Conservation (phyloP, 2,888 invertebrate genomes). For the Drosophila longiperda region DNA sequence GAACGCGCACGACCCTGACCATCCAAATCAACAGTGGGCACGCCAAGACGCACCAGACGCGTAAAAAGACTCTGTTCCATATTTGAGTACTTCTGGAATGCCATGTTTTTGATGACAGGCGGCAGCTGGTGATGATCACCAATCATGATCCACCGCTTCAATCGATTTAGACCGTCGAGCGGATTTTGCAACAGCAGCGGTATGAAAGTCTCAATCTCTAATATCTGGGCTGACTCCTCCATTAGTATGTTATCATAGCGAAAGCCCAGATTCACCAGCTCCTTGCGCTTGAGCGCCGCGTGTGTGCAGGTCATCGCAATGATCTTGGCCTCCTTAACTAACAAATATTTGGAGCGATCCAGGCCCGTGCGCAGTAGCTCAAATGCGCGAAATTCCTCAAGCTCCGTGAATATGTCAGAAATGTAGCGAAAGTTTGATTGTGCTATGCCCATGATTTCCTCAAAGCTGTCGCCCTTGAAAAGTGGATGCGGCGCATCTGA, state of each 20-base stretch:
- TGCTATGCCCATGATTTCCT: conserved; percentile 95
- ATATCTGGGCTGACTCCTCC: conserved; percentile 99
- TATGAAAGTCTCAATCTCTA: conserved; percentile 99
- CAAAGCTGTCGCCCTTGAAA: conserved; percentile 91
- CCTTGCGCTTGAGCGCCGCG: conserved; percentile 97
- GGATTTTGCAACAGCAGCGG: conserved; percentile 99
- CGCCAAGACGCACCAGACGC: conserved; percentile 96
- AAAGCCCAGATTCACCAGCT: conserved; percentile 97
- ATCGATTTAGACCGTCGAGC: conserved; percentile 96
- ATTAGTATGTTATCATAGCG: conserved; percentile 99
- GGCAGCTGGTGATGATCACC: conserved; percentile 99
- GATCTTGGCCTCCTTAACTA: conserved; percentile 99
- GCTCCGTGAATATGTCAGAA: conserved; percentile 96
- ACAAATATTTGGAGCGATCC: conserved; percentile 97
- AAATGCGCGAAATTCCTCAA: conserved; percentile 99
- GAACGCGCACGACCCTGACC: conserved; percentile 98
- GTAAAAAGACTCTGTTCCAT: conserved; percentile 99
- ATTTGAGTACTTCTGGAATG: conserved; percentile 99
- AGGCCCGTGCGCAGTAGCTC: conserved; percentile 97
- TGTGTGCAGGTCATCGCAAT: conserved; percentile 99
- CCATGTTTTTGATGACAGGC: conserved; percentile 99
- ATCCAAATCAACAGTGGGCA: conserved; percentile 98
- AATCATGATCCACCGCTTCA: conserved; percentile 99
- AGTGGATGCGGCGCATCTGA: conserved; percentile 96
- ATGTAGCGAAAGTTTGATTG: conserved; percentile 97